A percentile compares a stretch with the other conserved stretches of the same genome.
phyloP scores from a whole-genome alignment of 1,140 invertebrate species.

The Acromyrmex heyeri region DNA sequence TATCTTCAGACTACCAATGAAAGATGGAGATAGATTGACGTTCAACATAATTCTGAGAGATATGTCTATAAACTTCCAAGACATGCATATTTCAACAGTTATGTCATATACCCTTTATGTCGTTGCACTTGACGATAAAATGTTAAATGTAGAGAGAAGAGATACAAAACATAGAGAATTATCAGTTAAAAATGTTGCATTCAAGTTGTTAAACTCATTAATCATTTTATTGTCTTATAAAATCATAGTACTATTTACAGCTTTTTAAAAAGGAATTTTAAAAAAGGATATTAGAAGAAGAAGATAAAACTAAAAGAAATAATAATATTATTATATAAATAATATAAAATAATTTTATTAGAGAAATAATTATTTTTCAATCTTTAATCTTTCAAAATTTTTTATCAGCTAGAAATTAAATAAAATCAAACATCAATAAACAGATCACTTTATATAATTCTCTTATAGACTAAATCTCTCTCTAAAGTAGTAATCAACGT shows the following conservation, averaged over 20 bases:
- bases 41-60: background rate
- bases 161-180: background rate
- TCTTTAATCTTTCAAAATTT: background rate
- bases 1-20: background rate
- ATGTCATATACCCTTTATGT: background rate
- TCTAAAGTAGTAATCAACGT: background rate
- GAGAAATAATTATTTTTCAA: background rate
- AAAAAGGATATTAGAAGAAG: background rate
- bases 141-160: background rate
- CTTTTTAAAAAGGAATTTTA: background rate
- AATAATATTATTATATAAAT: constrained; percentile 1
- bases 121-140: background rate
- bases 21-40: background rate
- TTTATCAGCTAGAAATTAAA: background rate
- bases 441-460: background rate
- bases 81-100: background rate
- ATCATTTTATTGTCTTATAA: background rate
- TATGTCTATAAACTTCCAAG: constrained; percentile 3
- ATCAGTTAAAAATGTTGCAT: background rate
- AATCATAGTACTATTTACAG: background rate
- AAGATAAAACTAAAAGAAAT: background rate
- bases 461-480: background rate
- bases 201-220: background rate
- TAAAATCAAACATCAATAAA: background rate
- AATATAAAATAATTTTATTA: constrained; percentile 7